Percentiles rank a stretch among this genome's conserved stretches.
Conservation (phyloP, 2,113 vertebrate genomes). For the Ceuthmochares aereus region DNA sequence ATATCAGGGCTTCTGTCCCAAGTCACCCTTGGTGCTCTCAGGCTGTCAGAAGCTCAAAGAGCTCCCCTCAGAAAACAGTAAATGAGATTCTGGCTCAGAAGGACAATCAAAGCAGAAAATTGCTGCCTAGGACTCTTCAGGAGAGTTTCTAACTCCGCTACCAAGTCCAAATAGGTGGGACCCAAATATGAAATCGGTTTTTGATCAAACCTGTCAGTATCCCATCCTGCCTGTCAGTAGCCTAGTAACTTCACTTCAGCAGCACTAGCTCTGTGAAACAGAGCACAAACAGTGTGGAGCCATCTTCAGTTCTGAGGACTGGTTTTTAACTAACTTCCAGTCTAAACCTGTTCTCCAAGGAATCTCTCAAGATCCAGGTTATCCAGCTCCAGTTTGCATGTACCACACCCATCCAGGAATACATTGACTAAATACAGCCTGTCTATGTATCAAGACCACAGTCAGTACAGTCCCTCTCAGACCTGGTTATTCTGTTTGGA, state of each 20-base stretch:
- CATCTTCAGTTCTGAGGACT: neutral
- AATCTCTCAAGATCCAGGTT: neutral
- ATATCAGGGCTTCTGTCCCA: neutral
- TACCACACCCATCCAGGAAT: neutral
- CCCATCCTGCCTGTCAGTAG: neutral
- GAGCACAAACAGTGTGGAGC: fast-evolving
- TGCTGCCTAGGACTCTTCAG: neutral
- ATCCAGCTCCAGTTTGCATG: neutral
- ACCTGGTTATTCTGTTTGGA: neutral
- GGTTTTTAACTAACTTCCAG: neutral
- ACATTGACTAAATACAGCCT: neutral
- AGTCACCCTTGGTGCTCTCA: neutral
- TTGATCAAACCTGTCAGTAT: neutral
- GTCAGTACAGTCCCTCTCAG: neutral
- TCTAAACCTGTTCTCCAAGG: neutral
- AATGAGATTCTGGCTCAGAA: neutral
- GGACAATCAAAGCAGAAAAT: neutral
- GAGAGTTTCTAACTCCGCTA: neutral
- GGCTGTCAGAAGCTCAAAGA: neutral
- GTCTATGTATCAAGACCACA: neutral
- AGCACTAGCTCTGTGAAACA: neutral
- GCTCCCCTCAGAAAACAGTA: neutral
- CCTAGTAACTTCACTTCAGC: neutral
- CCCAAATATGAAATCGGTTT: neutral
- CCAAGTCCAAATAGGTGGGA: neutral